Evolutionary conservation across 2,113 vertebrate species (phyloP).

Genomic region (Dolichotis patagonum): DNA sequence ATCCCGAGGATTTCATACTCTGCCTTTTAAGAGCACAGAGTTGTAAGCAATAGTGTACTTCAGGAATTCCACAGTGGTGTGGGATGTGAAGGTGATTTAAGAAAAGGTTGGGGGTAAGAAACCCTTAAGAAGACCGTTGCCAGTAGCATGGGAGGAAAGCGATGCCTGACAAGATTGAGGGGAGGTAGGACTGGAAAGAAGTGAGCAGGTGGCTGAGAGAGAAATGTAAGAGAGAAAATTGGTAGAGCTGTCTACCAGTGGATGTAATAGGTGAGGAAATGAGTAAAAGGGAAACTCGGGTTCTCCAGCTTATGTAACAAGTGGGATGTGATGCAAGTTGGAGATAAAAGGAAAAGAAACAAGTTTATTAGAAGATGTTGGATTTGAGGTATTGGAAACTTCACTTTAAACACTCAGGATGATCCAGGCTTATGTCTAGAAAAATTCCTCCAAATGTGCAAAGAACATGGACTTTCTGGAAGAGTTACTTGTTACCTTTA

Average conservation of each 20-base stretch:
- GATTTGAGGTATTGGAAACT: not conserved
- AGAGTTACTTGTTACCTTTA: not conserved
- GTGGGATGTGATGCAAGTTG: not conserved
- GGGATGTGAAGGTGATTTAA: not conserved
- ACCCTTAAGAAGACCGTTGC: not conserved
- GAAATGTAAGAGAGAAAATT: not conserved
- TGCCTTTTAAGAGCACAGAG: not conserved
- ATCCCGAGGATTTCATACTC: not conserved
- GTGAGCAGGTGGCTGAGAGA: not conserved
- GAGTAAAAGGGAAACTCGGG: not conserved
- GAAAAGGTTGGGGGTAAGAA: not conserved
- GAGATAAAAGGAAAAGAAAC: constrained; percentile 20
- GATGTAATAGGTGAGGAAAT: not conserved
- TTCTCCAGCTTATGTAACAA: not conserved
- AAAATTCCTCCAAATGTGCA: not conserved
- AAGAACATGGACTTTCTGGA: not conserved
- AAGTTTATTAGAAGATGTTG: not conserved
- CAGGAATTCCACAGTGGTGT: not conserved
- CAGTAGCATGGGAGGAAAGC: not conserved
- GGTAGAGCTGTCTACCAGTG: not conserved
- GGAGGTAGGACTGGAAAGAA: not conserved
- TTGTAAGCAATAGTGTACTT: not conserved
- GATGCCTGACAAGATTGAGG: not conserved
- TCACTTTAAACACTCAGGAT: not conserved
- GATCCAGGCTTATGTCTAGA: not conserved